Conservation (phyloP, 1,140 invertebrate species). For the Agrilus planipennis region DNA sequence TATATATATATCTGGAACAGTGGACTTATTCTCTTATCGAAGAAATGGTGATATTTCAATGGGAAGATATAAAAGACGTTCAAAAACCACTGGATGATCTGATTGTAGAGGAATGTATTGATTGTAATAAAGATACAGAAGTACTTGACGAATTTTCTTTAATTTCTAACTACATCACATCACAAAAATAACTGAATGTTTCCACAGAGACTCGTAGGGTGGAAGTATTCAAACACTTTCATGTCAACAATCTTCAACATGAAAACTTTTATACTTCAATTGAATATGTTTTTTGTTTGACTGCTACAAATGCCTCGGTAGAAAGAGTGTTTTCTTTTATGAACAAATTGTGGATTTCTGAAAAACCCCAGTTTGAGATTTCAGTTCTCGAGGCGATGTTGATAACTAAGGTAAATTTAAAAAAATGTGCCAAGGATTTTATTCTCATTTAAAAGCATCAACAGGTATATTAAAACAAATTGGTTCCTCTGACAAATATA, state of each 20-base stretch:
- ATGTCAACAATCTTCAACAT: slow-evolving; percentile 8
- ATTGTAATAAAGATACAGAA: too few relatives aligned
- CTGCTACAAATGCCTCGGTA: slow-evolving; percentile 12
- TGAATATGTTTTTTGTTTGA: slow-evolving; percentile 13
- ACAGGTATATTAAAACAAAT: slow-evolving; percentile 19
- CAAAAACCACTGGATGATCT: slow-evolving; percentile 13
- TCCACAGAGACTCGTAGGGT: slow-evolving; percentile 13
- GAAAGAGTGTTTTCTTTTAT: slow-evolving; percentile 15
- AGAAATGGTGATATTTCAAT: slow-evolving; percentile 23
- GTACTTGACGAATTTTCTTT: too few relatives aligned
- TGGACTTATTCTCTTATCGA: slow-evolving; percentile 9
- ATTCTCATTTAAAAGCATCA: slow-evolving; percentile 20
- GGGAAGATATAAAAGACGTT: slow-evolving; percentile 21
- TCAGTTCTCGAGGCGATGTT: slow-evolving; percentile 11
- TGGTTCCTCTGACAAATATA: slow-evolving; percentile 22
- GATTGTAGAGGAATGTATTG: too few relatives aligned
- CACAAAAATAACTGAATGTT: slow-evolving; percentile 10
- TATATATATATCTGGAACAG: slow-evolving; percentile 17
- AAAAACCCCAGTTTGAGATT: slow-evolving; percentile 12
- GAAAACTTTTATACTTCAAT: slow-evolving; percentile 12
- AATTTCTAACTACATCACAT: too few relatives aligned
- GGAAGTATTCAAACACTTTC: slow-evolving; percentile 12
- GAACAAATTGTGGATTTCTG: slow-evolving; percentile 14
- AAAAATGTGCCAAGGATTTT: slow-evolving; percentile 12
- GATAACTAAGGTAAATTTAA: slow-evolving; percentile 13